Conservation (phyloP, 2,888 invertebrate species). For the Sphaeridia pumilis region DNA sequence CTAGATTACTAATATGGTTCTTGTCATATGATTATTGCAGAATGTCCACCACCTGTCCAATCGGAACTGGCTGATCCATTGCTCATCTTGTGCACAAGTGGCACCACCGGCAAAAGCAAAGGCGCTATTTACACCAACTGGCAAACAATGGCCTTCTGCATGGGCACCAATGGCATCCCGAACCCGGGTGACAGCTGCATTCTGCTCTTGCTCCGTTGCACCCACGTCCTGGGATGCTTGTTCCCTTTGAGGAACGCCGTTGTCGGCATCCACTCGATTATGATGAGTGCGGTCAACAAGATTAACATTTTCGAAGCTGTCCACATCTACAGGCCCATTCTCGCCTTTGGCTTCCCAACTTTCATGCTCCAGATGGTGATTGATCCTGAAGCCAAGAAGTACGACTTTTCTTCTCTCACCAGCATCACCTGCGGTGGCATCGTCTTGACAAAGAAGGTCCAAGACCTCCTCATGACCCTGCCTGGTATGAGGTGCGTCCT, state of each 20-base stretch:
- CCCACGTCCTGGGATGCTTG: constrained; percentile 32
- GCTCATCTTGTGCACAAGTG: constrained; percentile 31
- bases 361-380: constrained; percentile 20
- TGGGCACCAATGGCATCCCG: constrained; percentile 27
- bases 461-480: constrained; percentile 21
- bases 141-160: constrained; percentile 27
- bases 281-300: constrained; percentile 32
- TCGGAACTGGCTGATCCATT: constrained; percentile 26
- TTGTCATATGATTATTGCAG: constrained; percentile 12
- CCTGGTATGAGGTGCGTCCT: constrained; percentile 24
- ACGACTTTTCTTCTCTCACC: constrained; percentile 24
- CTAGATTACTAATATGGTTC: background rate
- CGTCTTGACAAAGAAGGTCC: constrained; percentile 24
- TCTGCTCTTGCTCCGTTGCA: constrained; percentile 26
- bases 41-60: constrained; percentile 19
- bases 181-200: constrained; percentile 22
- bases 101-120: constrained; percentile 32
- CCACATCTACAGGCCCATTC: constrained; percentile 28
- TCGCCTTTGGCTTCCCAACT: constrained; percentile 33
- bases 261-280: constrained; percentile 25
- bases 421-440: constrained; percentile 29
- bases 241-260: constrained; percentile 31
- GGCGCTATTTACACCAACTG: constrained; percentile 33
- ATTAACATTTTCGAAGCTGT: constrained; percentile 33
- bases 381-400: constrained; percentile 28